phyloP scores from a whole-genome alignment of 1,140 invertebrate species.

The Zaprionus tsacasi region DNA sequence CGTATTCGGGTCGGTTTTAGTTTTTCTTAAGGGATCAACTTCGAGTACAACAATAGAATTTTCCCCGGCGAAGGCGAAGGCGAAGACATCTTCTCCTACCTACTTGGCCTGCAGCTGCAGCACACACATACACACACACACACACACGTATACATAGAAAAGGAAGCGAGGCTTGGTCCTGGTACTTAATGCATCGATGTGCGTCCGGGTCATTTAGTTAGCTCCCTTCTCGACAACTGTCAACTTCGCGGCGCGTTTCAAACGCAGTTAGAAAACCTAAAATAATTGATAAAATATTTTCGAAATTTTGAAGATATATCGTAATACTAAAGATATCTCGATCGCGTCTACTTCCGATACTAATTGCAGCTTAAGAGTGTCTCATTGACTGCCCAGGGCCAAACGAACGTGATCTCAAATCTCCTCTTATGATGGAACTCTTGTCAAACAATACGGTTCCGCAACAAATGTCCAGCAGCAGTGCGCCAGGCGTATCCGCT shows the following conservation, averaged over 20 bases:
- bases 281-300: not conserved
- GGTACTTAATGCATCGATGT: conserved; percentile 69
- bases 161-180: conserved; percentile 2
- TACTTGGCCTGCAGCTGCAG: conserved; percentile 55
- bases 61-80: conserved; percentile 22
- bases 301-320: not conserved
- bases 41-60: conserved; percentile 42
- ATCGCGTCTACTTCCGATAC: not conserved
- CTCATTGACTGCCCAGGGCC: conserved; percentile 56
- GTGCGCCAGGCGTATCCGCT: conserved; percentile 54
- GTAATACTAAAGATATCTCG: not conserved
- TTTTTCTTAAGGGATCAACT: conserved; percentile 61
- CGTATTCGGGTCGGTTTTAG: conserved; percentile 53
- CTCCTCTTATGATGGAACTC: conserved; percentile 81
- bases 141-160: not conserved
- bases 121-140: conserved; percentile 4
- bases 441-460: conserved; percentile 80
- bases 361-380: conserved; percentile 56
- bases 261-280: conserved; percentile 54
- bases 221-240: conserved; percentile 58
- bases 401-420: conserved; percentile 72
- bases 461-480: conserved; percentile 78
- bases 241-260: conserved; percentile 70
- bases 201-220: conserved; percentile 61
- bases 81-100: conserved; percentile 36